Evolutionary conservation across 2,888 invertebrate species (phyloP), one percentile per base, ranked within the genome.

Genomic region (Ypsolopha scabrella): DNA sequence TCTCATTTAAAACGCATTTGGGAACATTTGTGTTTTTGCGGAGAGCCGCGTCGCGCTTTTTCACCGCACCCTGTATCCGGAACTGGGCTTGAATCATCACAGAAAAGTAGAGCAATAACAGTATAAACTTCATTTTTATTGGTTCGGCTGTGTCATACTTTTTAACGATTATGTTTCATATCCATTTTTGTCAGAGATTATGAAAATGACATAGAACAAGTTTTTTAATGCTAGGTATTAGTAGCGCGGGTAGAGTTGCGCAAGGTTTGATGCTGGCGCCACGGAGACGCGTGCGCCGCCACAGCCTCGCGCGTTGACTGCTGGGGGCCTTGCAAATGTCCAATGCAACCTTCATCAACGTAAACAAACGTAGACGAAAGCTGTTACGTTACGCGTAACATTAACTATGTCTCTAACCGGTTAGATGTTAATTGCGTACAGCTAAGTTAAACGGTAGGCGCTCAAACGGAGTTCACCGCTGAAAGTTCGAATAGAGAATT

Each of bases 1-100:
- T 86, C 78, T 82, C 85, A 71, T 86, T 85, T 70, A 79, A 80
- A 79, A 79, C 72, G 78, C 85, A 85, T 81, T 83, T 82, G 73
- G 76, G 63, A 60, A 64, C 72, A 65, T 80, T 82, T 72, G 73
- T 74, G 75, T 77, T 78, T 80, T 79, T 82, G 70, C 68, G 75
- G 68, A 70, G 68, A 65, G 69, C 67, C 63, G 73, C 73, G 67
- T 78, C 76, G 65, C 79, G 80, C 69, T 77, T 81, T 65, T 71
- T 76, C 65, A 70, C 75, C 61, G 67, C 68, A 67, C 72, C 75
- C 70, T 68, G 76, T 68, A 74, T 68, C 68, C 67, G 74, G 67
- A 73, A 66, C 62, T 75, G 73, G 57, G 76, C 75, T 63, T 78
- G 69, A 70, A 73, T 74, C 64, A 74, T 69, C 56, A 71, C 70